Conservation (phyloP, 2,888 invertebrate genomes). For the Caradrina clavipalpis region DNA sequence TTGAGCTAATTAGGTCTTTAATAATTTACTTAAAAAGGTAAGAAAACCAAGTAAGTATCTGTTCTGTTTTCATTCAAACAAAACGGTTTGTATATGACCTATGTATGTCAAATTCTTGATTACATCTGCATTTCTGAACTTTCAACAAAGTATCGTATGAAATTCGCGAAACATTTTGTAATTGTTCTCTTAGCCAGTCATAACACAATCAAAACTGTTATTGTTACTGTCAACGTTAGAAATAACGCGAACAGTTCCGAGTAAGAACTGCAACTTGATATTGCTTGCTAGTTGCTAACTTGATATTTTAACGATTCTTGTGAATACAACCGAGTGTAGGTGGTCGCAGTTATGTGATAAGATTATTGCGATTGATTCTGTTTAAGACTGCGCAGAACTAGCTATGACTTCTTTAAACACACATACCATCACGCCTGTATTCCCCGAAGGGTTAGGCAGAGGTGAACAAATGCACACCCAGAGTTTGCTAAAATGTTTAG, state of each 20-base stretch:
- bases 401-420: no score
- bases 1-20: background rate
- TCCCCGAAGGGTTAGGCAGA: no score
- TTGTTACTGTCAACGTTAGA: conserved; percentile 36
- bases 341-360: conserved; percentile 38
- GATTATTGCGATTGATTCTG: conserved; percentile 10
- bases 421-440: no score
- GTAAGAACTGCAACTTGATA: conserved; percentile 45
- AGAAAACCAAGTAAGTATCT: background rate
- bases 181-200: conserved; percentile 23
- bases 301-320: conserved; percentile 50
- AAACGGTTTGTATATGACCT: no score
- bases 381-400: conserved; percentile 4
- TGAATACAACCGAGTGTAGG: conserved; percentile 44
- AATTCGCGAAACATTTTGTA: conserved; percentile 27
- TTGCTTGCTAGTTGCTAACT: conserved; percentile 37
- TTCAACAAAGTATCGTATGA: conserved; percentile 15
- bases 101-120: no score
- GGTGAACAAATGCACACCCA: no score
- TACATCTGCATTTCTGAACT: no score
- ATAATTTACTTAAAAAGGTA: background rate
- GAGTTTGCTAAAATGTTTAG: no score
- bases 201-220: conserved; percentile 27
- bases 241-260: conserved; percentile 30
- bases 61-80: background rate